Percentiles rank a stretch among this genome's conserved stretches.
Evolutionary conservation across 1,140 invertebrate genomes (phyloP).

Genomic region (Solenopsis invicta): DNA sequence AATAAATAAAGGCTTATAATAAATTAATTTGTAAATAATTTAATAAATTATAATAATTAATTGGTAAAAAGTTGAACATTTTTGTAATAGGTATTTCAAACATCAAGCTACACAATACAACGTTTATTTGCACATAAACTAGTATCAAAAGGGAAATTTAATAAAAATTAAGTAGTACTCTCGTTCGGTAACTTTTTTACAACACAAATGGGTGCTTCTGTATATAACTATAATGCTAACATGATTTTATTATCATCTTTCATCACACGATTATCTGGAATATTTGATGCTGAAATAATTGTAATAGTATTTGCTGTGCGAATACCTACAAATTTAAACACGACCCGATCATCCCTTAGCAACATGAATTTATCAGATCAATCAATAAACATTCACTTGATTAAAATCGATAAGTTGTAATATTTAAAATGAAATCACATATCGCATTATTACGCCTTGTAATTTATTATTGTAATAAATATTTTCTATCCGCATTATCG

Average conservation of each 20-base stretch:
- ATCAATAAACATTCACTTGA: conserved; percentile 12
- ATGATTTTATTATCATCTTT: neutral
- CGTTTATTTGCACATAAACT: no score
- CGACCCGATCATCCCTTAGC: neutral
- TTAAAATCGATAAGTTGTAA: conserved; percentile 30
- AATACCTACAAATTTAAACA: conserved; percentile 15
- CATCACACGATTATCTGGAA: neutral
- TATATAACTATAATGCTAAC: neutral
- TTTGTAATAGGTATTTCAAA: no score
- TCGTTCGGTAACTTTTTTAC: neutral
- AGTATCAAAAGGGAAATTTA: no score
- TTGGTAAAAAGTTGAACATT: no score
- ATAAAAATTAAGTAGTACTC: no score
- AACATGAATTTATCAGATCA: conserved; percentile 7
- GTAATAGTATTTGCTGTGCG: neutral
- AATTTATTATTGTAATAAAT: conserved; percentile 49
- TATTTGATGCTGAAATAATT: conserved; percentile 28
- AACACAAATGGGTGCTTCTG: neutral
- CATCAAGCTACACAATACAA: no score
- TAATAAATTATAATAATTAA: no score
- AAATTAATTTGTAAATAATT: no score
- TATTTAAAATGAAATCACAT: conserved; percentile 39
- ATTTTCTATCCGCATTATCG: conserved; percentile 14
- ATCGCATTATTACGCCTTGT: conserved; percentile 13
- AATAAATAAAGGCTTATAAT: no score